Evolutionary conservation across 2,888 invertebrate genomes (phyloP).

Genomic region (Noctuana brunneofusca): DNA sequence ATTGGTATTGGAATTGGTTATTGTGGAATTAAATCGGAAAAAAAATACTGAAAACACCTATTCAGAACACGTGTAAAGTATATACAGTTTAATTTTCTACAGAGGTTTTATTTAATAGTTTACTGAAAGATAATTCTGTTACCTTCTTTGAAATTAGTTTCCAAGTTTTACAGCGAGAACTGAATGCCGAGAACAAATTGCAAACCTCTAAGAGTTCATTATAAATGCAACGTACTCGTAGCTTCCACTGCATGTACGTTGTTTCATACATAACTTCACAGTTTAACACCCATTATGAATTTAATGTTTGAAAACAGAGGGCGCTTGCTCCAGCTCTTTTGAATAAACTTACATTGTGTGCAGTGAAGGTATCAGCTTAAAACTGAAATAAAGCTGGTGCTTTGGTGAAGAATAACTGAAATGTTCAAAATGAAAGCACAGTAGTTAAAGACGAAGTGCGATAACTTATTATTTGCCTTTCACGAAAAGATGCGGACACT

Average conservation of each 20-base stretch:
- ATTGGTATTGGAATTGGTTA: no score
- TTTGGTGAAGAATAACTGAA: background rate
- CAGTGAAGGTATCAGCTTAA: background rate
- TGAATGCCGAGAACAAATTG: slow-evolving; percentile 16
- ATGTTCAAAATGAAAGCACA: background rate
- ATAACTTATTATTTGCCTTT: no score
- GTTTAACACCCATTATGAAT: slow-evolving; percentile 26
- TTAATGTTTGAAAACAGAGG: slow-evolving; percentile 21
- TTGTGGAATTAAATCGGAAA: no score
- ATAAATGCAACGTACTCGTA: slow-evolving; percentile 12
- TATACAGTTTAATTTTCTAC: background rate
- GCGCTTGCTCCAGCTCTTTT: slow-evolving; percentile 11
- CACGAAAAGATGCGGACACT: no score
- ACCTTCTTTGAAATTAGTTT: slow-evolving; percentile 11
- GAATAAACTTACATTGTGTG: slow-evolving; percentile 10
- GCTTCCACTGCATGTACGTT: slow-evolving; percentile 21
- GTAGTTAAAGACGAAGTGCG: background rate
- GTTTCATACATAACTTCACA: slow-evolving; percentile 21
- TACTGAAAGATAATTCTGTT: slow-evolving; percentile 14
- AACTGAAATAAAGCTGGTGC: background rate
- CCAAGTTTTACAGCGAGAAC: slow-evolving; percentile 14
- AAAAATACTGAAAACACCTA: background rate
- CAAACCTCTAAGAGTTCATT: slow-evolving; percentile 27
- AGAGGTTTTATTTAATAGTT: slow-evolving; percentile 18
- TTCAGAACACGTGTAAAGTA: slow-evolving; percentile 1